These are phyloP conservation scores for Pedetes capensis DNA, from an alignment of 2,113 vertebrate genomes.

Conservation along the genomic window DNA sequence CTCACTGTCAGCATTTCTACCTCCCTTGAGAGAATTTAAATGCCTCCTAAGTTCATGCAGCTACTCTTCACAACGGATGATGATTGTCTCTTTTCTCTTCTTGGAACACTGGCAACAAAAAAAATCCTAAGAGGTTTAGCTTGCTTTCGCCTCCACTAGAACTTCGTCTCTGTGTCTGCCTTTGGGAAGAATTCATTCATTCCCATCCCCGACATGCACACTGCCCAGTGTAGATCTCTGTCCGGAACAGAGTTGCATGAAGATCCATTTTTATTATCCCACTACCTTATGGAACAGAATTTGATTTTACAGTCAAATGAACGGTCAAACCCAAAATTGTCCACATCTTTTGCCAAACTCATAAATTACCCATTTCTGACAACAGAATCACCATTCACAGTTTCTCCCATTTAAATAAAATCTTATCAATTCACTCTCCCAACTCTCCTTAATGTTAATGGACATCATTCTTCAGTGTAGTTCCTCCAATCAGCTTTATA, in stretches of 20 bases:
- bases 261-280: background rate
- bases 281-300: background rate
- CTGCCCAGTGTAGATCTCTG: background rate
- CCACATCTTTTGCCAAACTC: background rate
- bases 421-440: background rate
- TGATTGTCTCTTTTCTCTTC: background rate
- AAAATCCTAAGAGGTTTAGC: background rate
- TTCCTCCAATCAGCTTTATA: background rate
- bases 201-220: background rate
- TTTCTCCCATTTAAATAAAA: background rate
- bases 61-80: background rate
- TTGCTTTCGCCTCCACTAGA: background rate
- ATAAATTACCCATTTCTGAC: background rate
- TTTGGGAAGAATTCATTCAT: background rate
- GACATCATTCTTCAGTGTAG: background rate
- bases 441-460: background rate
- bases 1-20: background rate
- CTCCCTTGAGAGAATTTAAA: background rate
- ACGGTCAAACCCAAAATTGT: background rate
- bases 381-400: background rate
- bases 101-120: background rate
- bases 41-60: background rate
- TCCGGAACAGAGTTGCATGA: background rate
- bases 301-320: conserved; percentile 4
- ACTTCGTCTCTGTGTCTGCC: background rate